Evolutionary conservation across 2,113 vertebrate species (phyloP).

Genomic region (Oreochromis spilurus): DNA sequence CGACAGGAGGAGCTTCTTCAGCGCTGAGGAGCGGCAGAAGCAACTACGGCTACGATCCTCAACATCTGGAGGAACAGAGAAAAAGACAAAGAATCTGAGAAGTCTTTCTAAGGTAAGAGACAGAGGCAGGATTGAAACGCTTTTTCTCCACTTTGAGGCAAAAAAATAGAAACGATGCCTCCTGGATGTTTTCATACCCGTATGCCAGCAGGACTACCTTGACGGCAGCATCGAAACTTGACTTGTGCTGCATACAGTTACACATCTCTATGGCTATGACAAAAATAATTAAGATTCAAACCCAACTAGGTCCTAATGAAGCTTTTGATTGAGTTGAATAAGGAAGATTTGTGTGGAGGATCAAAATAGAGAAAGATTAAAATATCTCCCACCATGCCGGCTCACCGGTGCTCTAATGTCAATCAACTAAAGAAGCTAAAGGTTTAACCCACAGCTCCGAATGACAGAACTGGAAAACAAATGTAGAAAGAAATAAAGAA

Average conservation of each 20-base stretch:
- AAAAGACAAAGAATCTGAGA: neutral
- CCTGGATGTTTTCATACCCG: neutral
- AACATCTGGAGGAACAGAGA: neutral
- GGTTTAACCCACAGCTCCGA: neutral
- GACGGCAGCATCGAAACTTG: neutral
- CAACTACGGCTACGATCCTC: neutral
- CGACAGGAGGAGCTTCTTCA: neutral
- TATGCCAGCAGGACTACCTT: neutral
- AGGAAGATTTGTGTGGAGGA: accelerated
- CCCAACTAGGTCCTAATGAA: neutral
- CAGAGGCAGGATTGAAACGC: neutral
- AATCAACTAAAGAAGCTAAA: neutral
- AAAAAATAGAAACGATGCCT: neutral
- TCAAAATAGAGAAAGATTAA: neutral
- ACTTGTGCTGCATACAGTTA: neutral
- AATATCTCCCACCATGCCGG: accelerated
- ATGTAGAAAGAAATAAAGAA: neutral
- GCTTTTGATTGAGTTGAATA: accelerated
- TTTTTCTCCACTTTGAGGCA: neutral
- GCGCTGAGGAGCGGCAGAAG: neutral
- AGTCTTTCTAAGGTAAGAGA: neutral
- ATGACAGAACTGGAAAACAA: neutral
- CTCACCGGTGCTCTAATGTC: neutral
- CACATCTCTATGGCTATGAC: neutral
- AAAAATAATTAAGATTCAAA: neutral